Base-by-base conservation (phyloP, 53 echinoderm and acorn worm species). In the Echinarachnius parma region DNA sequence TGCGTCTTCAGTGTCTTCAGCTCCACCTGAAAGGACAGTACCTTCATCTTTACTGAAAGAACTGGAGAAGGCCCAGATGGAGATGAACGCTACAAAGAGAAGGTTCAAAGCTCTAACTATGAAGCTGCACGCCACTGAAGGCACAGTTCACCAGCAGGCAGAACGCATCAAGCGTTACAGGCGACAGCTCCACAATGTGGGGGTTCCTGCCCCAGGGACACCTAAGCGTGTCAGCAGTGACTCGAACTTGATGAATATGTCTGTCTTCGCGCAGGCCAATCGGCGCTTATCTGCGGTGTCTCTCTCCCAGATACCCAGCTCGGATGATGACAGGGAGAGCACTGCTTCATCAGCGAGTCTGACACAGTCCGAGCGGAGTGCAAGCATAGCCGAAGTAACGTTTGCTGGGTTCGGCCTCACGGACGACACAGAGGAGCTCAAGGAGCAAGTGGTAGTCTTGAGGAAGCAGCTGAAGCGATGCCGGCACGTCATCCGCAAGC, bases 201-300 rank as follows among this genome's bases (percentile, higher is more conserved):
- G 98, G 16, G 28, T 98, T 19, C 78, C 85, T 1, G 83, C 82
- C 1, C 88, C 91, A 21, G 69, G 79, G 19, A 87, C 98, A 13
- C 98, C 98, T 5, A 90, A 94, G 65, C 80, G 94, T 60, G 84
- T 84, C 20, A 74, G 67, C 48, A 94, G 94, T 28, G 94, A 93
- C 79, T 89, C 94, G 9, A 94, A 94, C 55, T 60, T 93, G 21
- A 48, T 87, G 33, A 56, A 65, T 3, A 42, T 66, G 26, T 66
- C 84, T 20, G 57, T 32, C 9, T 72, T 34, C 39, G 74, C 56
- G 27, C 37, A 56, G 19, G 10, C 55, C 4, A 23, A 65, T 30
- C 56, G 66, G 15, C 59, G 55, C 31, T 37, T 65, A 56, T 53
- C 53, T 14, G 57, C 28, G 9, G 57, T 36, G 16, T 72, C 74